These are phyloP conservation scores for Stratiomys singularior DNA, from an alignment of 2,888 invertebrate species.

Conservation along the genomic window DNA sequence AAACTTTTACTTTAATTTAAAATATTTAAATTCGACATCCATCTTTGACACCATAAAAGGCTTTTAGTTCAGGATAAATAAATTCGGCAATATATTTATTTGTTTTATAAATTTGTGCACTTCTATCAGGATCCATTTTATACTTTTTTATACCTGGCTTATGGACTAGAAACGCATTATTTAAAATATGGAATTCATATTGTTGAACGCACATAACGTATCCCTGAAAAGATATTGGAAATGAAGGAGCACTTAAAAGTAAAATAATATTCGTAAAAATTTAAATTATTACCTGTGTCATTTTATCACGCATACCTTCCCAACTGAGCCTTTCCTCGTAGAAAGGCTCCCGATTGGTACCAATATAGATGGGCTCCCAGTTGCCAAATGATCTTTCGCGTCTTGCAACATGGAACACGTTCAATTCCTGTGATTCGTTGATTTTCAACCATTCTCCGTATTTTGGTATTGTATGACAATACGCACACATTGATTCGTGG, in stretches of 20 bases:
- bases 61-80: slow-evolving; percentile 4
- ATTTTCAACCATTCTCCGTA: slow-evolving; percentile 85
- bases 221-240: too few species aligned
- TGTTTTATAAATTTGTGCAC: slow-evolving; percentile 79
- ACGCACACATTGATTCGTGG: slow-evolving; percentile 88
- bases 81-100: slow-evolving; percentile 72
- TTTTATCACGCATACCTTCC: slow-evolving; percentile 96
- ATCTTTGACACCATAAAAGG: neutral
- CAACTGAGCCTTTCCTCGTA: slow-evolving; percentile 93
- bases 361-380: slow-evolving; percentile 96
- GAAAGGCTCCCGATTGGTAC: slow-evolving; percentile 85
- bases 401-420: slow-evolving; percentile 87
- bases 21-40: slow-evolving; percentile 1
- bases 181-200: slow-evolving; percentile 91
- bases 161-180: slow-evolving; percentile 91
- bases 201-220: slow-evolving; percentile 89
- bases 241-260: neutral
- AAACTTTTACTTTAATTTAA: too few species aligned
- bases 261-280: neutral
- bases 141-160: slow-evolving; percentile 90
- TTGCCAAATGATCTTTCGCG: slow-evolving; percentile 81
- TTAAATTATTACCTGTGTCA: slow-evolving; percentile 81
- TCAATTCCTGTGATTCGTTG: slow-evolving; percentile 74
- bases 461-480: slow-evolving; percentile 88
- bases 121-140: slow-evolving; percentile 80